Percentiles rank a stretch among this genome's conserved stretches.
Evolutionary conservation across 2,797 vertebrate species (phyloP).

Genomic region (Fistularia commersonii): DNA sequence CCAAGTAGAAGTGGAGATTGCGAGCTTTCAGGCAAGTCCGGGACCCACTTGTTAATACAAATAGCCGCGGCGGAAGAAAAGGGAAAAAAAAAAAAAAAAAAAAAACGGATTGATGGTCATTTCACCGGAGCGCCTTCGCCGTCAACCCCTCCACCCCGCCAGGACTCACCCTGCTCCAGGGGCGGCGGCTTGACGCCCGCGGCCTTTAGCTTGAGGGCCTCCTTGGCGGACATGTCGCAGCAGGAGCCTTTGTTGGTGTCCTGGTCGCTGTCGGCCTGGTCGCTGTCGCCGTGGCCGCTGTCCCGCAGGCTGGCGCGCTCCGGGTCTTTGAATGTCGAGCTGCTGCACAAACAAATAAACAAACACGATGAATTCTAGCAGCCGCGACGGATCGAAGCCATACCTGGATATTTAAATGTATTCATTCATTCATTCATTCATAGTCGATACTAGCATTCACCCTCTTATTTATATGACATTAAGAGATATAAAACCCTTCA

Average conservation of each 20-base stretch:
- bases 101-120: conserved; percentile 10
- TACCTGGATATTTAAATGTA: no score
- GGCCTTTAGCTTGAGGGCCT: conserved; percentile 98
- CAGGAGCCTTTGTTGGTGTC: conserved; percentile 99
- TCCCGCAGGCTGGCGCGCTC: conserved; percentile 98
- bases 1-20: conserved; percentile 37
- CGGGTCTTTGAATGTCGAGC: conserved; percentile 98
- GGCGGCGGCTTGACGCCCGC: conserved; percentile 91
- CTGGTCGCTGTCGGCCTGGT: conserved; percentile 99
- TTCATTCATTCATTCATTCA: no score
- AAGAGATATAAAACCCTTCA: no score
- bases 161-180: conserved; percentile 94
- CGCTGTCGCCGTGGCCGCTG: conserved; percentile 98
- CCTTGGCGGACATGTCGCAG: conserved; percentile 99
- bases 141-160: conserved; percentile 18
- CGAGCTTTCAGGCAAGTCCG: conserved; percentile 37
- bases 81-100: no score
- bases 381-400: neutral
- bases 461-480: no score
- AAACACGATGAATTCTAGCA: neutral
- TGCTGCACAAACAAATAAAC: conserved; percentile 73
- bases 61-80: conserved; percentile 13
- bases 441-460: no score
- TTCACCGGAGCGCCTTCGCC: conserved; percentile 10
- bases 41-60: conserved; percentile 30